Percentiles rank a stretch among this genome's conserved stretches.
Conservation (phyloP, 2,113 vertebrate genomes). For the Probosciger aterrimus region DNA sequence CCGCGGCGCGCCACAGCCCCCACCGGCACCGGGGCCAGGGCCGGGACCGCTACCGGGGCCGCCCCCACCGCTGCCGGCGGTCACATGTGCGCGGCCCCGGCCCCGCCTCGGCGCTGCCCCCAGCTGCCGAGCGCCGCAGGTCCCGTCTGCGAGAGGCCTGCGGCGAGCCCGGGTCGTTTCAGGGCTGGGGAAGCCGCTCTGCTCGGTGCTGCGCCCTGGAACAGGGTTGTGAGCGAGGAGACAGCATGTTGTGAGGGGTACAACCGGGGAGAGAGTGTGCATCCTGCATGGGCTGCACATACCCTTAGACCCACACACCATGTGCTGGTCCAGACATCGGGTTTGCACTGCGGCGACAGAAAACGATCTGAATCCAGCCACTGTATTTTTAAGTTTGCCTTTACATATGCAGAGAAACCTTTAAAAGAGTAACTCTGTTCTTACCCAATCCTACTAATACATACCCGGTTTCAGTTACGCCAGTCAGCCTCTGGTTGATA, state of each 20-base stretch:
- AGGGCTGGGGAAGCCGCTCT: not conserved
- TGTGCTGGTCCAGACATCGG: not conserved
- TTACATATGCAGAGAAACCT: not conserved
- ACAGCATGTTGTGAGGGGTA: accelerated
- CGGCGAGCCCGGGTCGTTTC: not conserved
- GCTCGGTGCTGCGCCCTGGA: no score
- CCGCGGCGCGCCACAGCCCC: not conserved
- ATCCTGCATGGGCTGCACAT: not conserved
- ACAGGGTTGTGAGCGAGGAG: not conserved
- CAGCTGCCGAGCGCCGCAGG: not conserved
- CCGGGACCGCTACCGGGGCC: not conserved
- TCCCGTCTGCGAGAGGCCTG: no score
- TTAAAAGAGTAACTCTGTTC: not conserved
- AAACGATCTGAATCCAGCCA: not conserved
- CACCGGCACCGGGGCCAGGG: not conserved
- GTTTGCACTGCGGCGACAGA: not conserved
- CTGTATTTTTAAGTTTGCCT: not conserved
- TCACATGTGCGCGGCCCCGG: slow-evolving; percentile 46
- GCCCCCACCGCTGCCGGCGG: not conserved
- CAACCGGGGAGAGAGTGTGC: not conserved
- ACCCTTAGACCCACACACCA: not conserved
- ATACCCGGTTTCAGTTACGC: not conserved
- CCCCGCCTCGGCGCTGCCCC: not conserved
- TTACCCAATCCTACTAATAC: accelerated
- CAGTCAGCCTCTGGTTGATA: not conserved